phyloP scores from a whole-genome alignment of 2,113 vertebrate genomes.

The Tragelaphus strepsiceros region DNA sequence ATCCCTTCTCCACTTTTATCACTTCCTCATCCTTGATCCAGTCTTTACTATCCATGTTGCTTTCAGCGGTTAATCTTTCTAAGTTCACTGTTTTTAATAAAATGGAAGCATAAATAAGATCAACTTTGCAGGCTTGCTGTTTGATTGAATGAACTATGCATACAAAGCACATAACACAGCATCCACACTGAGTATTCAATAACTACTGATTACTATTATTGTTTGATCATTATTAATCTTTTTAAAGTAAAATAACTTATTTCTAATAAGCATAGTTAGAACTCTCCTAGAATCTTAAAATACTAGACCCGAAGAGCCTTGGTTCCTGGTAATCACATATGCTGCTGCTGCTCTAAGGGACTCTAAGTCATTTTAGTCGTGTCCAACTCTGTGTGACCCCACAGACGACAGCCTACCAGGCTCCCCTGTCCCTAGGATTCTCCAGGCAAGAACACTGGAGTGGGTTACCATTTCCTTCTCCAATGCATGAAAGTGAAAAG shows the following conservation, averaged over 20 bases:
- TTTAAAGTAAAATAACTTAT: conserved; percentile 9
- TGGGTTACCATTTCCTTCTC: no score
- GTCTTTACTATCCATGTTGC: background rate
- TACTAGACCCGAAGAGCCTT: background rate
- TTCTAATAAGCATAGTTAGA: background rate
- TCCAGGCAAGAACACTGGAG: no score
- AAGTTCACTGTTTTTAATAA: background rate
- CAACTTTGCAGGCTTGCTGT: background rate
- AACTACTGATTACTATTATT: background rate
- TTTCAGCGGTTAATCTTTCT: background rate
- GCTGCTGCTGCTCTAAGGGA: no score
- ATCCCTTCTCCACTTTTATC: background rate
- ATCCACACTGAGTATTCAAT: background rate
- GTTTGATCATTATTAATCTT: background rate
- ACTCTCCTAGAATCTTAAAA: background rate
- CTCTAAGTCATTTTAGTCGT: no score
- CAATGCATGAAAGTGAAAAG: no score
- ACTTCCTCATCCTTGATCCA: background rate
- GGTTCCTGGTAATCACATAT: background rate
- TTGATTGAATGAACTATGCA: background rate
- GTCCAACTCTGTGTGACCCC: no score
- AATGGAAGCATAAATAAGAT: background rate
- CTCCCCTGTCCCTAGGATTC: no score
- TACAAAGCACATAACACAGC: background rate
- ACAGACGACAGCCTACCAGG: no score